Evolutionary conservation across 2,113 vertebrate species (phyloP).

Genomic region (Ctenodactylus gundi): DNA sequence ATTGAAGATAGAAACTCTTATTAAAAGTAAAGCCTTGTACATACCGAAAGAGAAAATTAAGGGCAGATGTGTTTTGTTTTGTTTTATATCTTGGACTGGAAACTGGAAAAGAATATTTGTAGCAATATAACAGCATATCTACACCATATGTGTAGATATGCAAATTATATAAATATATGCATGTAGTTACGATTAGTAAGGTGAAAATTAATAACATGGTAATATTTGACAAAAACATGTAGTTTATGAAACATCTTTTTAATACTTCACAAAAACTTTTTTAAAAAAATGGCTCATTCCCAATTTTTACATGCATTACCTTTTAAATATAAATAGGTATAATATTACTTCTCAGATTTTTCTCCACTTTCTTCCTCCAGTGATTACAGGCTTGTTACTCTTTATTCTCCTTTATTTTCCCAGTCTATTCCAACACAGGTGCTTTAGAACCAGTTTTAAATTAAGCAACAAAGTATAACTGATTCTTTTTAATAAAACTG

Average conservation of each 20-base stretch:
- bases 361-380: too few species aligned
- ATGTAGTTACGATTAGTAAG: not conserved
- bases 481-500: too few species aligned
- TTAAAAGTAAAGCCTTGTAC: not conserved
- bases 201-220: not conserved
- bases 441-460: too few species aligned
- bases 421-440: too few species aligned
- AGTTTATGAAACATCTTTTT: not conserved
- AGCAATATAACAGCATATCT: not conserved
- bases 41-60: not conserved
- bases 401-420: too few species aligned
- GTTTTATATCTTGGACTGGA: not conserved
- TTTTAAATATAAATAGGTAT: not conserved
- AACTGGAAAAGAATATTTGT: not conserved
- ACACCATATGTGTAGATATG: not conserved
- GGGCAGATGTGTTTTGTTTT: not conserved
- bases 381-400: too few species aligned
- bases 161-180: not conserved
- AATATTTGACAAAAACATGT: not conserved
- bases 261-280: not conserved
- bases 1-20: not conserved
- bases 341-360: not conserved
- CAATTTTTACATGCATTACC: not conserved
- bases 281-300: not conserved
- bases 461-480: too few species aligned